These are phyloP conservation scores for Argyra leucocephala DNA, from an alignment of 2,888 invertebrate species.

Conservation along the genomic window DNA sequence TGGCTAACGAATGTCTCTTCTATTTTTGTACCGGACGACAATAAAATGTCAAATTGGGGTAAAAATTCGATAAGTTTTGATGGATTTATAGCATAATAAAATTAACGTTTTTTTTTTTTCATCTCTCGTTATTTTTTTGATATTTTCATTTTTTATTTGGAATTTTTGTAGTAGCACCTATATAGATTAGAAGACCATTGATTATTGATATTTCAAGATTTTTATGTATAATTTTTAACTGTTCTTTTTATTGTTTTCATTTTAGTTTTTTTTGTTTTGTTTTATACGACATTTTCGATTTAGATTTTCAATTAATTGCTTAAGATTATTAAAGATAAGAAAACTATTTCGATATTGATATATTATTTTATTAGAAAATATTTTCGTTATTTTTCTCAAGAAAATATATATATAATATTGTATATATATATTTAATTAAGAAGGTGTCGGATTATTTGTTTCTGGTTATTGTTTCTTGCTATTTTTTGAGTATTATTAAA, in stretches of 20 bases:
- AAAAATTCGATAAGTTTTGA: too few species aligned
- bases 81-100: background rate
- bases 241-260: too few species aligned
- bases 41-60: too few species aligned
- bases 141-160: background rate
- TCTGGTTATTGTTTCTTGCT: too few species aligned
- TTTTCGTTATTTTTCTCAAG: too few species aligned
- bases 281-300: background rate
- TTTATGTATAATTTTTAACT: background rate
- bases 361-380: too few species aligned
- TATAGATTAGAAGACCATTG: background rate
- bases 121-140: background rate
- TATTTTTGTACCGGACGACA: too few species aligned
- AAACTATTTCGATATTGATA: background rate
- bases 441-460: background rate
- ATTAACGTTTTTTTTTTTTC: background rate
- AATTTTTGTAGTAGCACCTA: background rate
- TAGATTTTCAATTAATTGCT: background rate
- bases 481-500: too few species aligned
- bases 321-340: background rate
- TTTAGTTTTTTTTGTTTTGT: background rate
- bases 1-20: too few species aligned
- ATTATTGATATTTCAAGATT: background rate
- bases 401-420: background rate
- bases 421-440: background rate